Evolutionary conservation across 2,888 invertebrate species (phyloP).

Genomic region (Machimus atricapillus): DNA sequence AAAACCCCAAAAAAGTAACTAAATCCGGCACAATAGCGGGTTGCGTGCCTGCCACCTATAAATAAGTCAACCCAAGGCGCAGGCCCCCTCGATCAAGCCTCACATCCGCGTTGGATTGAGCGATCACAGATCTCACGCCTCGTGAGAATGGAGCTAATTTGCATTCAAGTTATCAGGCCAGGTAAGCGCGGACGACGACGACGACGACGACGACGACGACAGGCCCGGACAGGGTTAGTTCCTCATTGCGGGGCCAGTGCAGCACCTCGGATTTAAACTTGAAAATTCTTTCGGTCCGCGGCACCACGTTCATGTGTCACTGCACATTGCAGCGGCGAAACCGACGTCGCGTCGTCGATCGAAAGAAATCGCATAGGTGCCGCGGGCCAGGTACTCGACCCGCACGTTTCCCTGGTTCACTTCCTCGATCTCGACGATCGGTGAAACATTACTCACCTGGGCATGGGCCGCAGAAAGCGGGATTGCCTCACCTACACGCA

Average conservation of each 20-base stretch:
- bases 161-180: background rate
- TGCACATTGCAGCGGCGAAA: background rate
- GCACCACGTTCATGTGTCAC: background rate
- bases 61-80: background rate
- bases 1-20: background rate
- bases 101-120: constrained; percentile 7
- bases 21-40: background rate
- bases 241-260: constrained; percentile 5
- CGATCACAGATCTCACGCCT: constrained; percentile 9
- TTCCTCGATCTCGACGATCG: background rate
- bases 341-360: background rate
- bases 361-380: background rate
- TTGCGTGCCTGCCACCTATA: constrained; percentile 12
- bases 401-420: background rate
- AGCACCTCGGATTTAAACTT: constrained; percentile 7
- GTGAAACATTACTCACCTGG: background rate
- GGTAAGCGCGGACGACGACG: background rate
- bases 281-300: background rate
- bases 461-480: background rate
- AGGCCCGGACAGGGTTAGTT: background rate
- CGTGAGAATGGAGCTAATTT: constrained; percentile 22
- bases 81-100: background rate
- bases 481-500: background rate
- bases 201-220: background rate
- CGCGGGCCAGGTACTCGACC: background rate